Base-by-base conservation (phyloP, 2,888 invertebrate species). In the Aspidiotus rigidus region DNA sequence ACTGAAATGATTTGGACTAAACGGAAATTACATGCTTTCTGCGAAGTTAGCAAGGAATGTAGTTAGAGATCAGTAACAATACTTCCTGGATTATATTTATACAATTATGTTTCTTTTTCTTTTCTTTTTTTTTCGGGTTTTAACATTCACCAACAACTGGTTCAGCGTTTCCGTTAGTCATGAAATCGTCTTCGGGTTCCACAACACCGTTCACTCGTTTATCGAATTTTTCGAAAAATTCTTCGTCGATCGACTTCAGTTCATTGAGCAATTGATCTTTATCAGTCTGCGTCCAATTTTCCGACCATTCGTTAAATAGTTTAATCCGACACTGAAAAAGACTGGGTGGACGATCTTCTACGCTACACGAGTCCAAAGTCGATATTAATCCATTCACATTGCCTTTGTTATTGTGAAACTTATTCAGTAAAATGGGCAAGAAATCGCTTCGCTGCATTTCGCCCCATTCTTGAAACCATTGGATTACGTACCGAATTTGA, bases 401-500 rank as follows among this genome's bases (percentile, higher is more conserved):
- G 66, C 83, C 82, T 11, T 82, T 81, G 16, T 83, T 81, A 10
- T 83, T 81, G 7, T 82, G 81, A 73, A 84, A 83, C 73, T 82
- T 83, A 74, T 87, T 86, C 42, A 88, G 83, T 57, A 92, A 79
- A 71, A 91, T 83, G 0, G 88, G 87, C 71, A 91, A 77, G 78
- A 93, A 93, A 77, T 93, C 93, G 71, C 87, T 87, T 70, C 89
- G 82, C 77, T 93, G 92, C 77, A 92, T 82, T 76, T 92, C 92
- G 77, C 91, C 91, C 85, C 90, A 93, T 79, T 92, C 91, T 75
- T 85, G 84, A 76, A 93, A 93, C 93, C 93, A 93, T 77, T 90
- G 88, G 70, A 88, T 81, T 73, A 92, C 80, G 77, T 91, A 93
- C 69, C 89, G 83, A 75, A 92, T 81, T 79, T 93, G 91, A 5